A percentile compares a stretch with the other conserved stretches of the same genome.
These are phyloP conservation scores for Brachypteracias leptosomus DNA, from an alignment of 2,113 vertebrate genomes.

Conservation along the genomic window DNA sequence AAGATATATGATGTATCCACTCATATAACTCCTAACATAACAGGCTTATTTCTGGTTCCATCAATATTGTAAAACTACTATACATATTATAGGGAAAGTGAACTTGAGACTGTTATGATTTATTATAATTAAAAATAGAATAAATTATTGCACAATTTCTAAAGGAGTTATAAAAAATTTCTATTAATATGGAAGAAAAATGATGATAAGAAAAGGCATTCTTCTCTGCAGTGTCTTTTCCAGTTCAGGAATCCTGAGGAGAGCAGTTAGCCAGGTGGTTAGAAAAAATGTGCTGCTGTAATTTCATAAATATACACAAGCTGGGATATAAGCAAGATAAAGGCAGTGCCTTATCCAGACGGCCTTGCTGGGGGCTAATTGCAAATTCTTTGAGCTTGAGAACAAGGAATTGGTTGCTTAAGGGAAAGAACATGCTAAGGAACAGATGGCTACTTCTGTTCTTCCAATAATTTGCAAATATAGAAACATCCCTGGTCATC, in stretches of 20 bases:
- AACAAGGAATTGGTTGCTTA: slow-evolving; percentile 47
- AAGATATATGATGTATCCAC: not conserved
- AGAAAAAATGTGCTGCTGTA: not conserved
- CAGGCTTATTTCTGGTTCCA: not conserved
- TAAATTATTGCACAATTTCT: not conserved
- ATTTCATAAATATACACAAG: not conserved
- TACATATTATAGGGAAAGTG: not conserved
- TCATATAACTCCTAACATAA: not conserved
- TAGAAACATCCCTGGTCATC: slow-evolving; percentile 1
- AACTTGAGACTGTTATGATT: not conserved
- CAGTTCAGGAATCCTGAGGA: not conserved
- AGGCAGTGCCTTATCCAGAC: slow-evolving; percentile 4
- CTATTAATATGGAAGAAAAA: not conserved
- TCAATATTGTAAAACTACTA: not conserved
- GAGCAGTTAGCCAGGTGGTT: not conserved
- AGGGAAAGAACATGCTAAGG: slow-evolving; percentile 41
- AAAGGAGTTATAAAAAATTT: not conserved
- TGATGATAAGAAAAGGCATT: not conserved
- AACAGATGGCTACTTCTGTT: slow-evolving; percentile 46
- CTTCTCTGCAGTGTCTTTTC: not conserved
- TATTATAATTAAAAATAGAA: not conserved
- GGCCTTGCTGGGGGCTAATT: slow-evolving; percentile 48
- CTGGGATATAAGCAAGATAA: not conserved
- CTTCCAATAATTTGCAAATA: not conserved
- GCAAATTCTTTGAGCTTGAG: slow-evolving; percentile 20